Evolutionary conservation across 2,888 invertebrate species (phyloP), one percentile per base, ranked within the genome.

Genomic region (Galeopsomyia nigrocyanea): DNA sequence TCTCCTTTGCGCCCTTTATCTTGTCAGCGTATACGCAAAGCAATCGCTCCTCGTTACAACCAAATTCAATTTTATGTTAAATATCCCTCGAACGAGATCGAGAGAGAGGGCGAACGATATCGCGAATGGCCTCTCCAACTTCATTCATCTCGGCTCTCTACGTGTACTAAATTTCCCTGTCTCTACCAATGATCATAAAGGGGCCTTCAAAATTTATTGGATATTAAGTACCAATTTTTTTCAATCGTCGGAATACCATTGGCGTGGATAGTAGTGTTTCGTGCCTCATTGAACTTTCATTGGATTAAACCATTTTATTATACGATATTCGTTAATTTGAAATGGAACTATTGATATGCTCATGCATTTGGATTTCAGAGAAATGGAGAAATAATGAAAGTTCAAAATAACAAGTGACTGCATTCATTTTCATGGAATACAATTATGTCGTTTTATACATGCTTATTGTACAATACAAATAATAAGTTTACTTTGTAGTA

Each of bases 31-130:
- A n/a, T 31, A 71, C 70, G 61, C 76, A 3, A 5, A 5, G 76
- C 79, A 78, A 80, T 82, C 81, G 77, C 78, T 81, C 78, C 82
- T 83, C 84, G 82, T 83, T 83, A 83, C 78, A 80, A 79, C 78
- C 77, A 80, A 83, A 84, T 83, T 83, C 82, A 83, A 83, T 83
- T 83, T 81, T 80, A 80, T 80, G 83, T 83, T 82, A 82, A 84
- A 83, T 83, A 83, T 83, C 82, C 81, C 80, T 26, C 75, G 80
- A 83, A 82, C 80, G 79, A 78, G 73, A 79, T 77, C 76, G 78
- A 77, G 51, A 51, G 51, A n/a, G 19, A 19, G 19, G 46, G 26
- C 49, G 51, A 21, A 16, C 51, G n/a, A 16, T 21, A 31, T 55
- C 66, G 17, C n/a, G n/a, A 56, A 39, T 10, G 56, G 31, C n/a